phyloP scores from a whole-genome alignment of 2,113 vertebrate genomes.

The Amblyornis subalaris region DNA sequence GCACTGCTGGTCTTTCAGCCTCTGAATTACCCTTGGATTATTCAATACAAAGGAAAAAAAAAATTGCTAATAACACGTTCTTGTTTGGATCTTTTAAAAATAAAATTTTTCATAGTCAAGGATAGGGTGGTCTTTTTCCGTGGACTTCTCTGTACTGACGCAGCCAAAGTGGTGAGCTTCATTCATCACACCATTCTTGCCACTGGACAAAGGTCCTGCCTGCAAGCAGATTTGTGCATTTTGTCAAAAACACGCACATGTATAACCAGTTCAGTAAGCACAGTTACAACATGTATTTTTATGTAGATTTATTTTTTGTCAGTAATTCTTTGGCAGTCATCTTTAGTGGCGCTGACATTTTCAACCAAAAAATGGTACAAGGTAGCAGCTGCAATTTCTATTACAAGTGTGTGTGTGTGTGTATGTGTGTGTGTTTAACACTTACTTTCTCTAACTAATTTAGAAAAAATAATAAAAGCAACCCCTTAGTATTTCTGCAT shows the following conservation, averaged over 20 bases:
- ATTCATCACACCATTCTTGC: neutral
- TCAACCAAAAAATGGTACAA: neutral
- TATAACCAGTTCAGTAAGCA: neutral
- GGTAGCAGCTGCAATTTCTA: neutral
- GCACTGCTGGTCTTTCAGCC: neutral
- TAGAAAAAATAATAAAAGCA: neutral
- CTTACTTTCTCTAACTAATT: neutral
- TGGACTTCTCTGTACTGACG: neutral
- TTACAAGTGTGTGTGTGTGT: neutral
- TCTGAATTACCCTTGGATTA: neutral
- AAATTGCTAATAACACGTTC: neutral
- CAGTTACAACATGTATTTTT: neutral
- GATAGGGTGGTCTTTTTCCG: neutral
- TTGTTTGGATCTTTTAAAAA: neutral
- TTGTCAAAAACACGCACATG: neutral
- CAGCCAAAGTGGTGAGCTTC: neutral
- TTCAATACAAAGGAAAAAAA: neutral
- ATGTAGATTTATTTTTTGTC: neutral
- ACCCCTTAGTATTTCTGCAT: neutral
- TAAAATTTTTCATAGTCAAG: neutral
- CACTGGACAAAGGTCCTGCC: neutral
- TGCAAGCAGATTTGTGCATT: neutral
- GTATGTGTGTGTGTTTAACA: neutral
- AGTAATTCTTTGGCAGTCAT: neutral
- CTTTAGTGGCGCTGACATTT: neutral